Conservation (phyloP, 2,113 vertebrate species). For the Salvelinus namaycush region DNA sequence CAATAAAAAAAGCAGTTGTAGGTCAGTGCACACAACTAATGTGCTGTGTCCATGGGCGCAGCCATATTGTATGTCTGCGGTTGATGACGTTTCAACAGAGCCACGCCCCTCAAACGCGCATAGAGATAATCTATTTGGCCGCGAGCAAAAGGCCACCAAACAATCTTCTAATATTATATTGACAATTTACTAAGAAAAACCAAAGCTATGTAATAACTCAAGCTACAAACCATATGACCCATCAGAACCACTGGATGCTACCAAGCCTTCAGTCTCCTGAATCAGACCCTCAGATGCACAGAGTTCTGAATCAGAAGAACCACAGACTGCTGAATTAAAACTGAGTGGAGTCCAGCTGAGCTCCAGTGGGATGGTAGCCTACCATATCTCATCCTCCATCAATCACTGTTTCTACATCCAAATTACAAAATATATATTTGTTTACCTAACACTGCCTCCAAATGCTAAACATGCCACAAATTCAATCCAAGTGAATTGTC, state of each 20-base stretch:
- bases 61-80: not conserved
- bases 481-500: not conserved
- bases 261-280: not conserved
- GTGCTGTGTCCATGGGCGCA: not conserved
- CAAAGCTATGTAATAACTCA: too few species aligned
- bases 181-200: too few species aligned
- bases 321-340: not conserved
- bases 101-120: not conserved
- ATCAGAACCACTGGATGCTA: too few species aligned
- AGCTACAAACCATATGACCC: too few species aligned
- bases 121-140: not conserved
- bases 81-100: not conserved
- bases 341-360: not conserved
- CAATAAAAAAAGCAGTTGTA: not conserved
- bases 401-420: not conserved
- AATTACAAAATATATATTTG: too few species aligned
- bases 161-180: too few species aligned
- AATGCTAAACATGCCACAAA: not conserved
- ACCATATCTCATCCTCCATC: not conserved
- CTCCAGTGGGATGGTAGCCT: too few species aligned
- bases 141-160: not conserved
- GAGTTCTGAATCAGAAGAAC: not conserved
- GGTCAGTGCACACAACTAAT: not conserved
- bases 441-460: not conserved
- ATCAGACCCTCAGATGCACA: not conserved